Conservation (phyloP, 2,888 invertebrate species). For the Myopa testacea region DNA sequence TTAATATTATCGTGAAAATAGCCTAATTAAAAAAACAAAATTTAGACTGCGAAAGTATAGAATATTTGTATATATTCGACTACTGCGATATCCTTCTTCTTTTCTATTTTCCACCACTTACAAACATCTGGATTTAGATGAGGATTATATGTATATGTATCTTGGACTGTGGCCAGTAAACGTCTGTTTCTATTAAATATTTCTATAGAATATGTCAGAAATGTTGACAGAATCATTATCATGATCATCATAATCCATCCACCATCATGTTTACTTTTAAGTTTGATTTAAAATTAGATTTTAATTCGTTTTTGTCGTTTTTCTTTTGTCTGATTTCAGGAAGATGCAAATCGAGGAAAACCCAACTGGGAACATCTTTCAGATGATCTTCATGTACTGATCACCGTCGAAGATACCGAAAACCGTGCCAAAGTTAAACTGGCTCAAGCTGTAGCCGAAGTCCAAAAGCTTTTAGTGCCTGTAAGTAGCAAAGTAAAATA, state of each 20-base stretch:
- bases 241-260: too few species aligned
- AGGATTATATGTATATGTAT: too few species aligned
- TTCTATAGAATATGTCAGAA: slow-evolving; percentile 1
- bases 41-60: too few species aligned
- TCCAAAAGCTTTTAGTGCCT: slow-evolving; percentile 96
- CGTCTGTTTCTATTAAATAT: slow-evolving; percentile 17
- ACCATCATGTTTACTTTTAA: too few species aligned
- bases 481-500: slow-evolving; percentile 73
- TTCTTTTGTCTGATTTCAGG: slow-evolving; percentile 72
- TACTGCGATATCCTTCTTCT: too few species aligned
- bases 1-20: too few species aligned
- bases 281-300: neutral
- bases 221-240: neutral
- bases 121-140: too few species aligned
- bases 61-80: too few species aligned
- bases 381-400: slow-evolving; percentile 97
- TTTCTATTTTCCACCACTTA: too few species aligned
- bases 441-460: slow-evolving; percentile 96
- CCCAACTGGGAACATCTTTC: slow-evolving; percentile 99
- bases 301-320: slow-evolving; percentile 2
- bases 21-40: too few species aligned
- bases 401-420: slow-evolving; percentile 98
- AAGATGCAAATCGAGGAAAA: slow-evolving; percentile 98
- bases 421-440: slow-evolving; percentile 96
- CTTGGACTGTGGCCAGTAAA: neutral